These are phyloP conservation scores for Poliocrania exsul DNA, from an alignment of 2,797 vertebrate genomes.

Conservation along the genomic window DNA sequence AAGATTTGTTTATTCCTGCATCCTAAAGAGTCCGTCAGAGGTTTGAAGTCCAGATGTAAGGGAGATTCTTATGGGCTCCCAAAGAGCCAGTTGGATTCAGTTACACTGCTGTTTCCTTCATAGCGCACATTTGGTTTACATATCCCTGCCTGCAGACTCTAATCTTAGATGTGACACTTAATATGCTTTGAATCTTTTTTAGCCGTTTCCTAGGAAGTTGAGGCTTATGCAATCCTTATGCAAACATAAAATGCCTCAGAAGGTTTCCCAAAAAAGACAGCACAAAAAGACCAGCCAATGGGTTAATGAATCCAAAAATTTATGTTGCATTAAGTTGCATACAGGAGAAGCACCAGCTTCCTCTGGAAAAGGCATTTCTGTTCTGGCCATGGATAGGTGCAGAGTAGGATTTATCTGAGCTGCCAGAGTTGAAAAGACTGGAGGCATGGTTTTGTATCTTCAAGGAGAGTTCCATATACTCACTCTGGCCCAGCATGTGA, in stretches of 20 bases:
- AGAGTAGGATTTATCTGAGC: neutral
- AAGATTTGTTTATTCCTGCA: neutral
- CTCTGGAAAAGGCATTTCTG: neutral
- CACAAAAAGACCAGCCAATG: neutral
- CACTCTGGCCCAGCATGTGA: neutral
- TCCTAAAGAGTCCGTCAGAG: neutral
- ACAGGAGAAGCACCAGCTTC: neutral
- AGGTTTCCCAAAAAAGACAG: neutral
- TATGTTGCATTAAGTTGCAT: neutral
- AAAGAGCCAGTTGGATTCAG: neutral
- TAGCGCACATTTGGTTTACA: neutral
- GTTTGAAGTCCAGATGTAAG: neutral
- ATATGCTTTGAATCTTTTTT: conserved; percentile 2
- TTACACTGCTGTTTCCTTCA: neutral
- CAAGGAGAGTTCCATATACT: neutral
- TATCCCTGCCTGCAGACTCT: neutral
- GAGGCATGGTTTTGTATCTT: neutral
- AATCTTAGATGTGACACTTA: conserved; percentile 22
- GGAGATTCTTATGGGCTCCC: neutral
- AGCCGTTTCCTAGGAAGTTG: neutral
- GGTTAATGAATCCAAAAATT: neutral
- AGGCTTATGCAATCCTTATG: neutral
- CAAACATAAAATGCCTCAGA: neutral
- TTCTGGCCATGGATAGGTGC: neutral
- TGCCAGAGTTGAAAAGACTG: neutral